Conservation (phyloP, 1,140 invertebrate genomes). For the Calliphora vicina region DNA sequence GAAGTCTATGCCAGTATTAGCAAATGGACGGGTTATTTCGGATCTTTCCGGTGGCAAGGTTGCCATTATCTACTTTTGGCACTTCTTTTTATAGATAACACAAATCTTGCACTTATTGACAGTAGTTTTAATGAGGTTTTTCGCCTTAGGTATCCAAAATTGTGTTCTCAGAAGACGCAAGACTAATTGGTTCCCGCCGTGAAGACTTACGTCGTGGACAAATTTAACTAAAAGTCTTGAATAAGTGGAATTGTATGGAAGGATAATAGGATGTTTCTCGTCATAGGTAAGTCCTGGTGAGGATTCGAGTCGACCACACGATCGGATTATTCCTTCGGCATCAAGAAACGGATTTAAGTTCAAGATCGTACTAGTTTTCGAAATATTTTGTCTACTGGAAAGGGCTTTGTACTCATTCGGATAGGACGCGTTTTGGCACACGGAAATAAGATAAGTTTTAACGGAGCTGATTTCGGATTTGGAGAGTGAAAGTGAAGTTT, state of each 20-base stretch:
- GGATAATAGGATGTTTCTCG: not conserved
- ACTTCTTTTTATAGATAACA: too few species aligned
- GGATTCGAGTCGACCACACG: not conserved
- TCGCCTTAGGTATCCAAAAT: too few species aligned
- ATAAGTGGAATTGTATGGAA: too few species aligned
- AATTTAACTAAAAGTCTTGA: too few species aligned
- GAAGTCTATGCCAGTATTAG: conserved; percentile 52
- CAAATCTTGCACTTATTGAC: too few species aligned
- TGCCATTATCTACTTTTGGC: too few species aligned
- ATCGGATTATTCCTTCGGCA: not conserved
- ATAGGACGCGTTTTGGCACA: not conserved
- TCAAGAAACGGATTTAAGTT: not conserved
- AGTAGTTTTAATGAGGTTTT: too few species aligned
- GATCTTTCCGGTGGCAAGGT: too few species aligned
- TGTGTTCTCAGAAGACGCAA: not conserved
- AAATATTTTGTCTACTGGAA: not conserved
- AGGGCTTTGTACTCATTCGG: not conserved
- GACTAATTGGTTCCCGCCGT: conserved; percentile 6
- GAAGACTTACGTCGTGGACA: too few species aligned
- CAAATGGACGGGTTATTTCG: too few species aligned
- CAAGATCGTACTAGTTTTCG: not conserved
- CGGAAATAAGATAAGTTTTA: not conserved
- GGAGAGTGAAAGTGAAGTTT: not conserved
- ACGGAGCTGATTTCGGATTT: not conserved
- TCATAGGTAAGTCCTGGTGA: not conserved